Evolutionary conservation across 2,113 vertebrate genomes (phyloP), one percentile per base, ranked within the genome.

Genomic region (Hiodon alosoides): DNA sequence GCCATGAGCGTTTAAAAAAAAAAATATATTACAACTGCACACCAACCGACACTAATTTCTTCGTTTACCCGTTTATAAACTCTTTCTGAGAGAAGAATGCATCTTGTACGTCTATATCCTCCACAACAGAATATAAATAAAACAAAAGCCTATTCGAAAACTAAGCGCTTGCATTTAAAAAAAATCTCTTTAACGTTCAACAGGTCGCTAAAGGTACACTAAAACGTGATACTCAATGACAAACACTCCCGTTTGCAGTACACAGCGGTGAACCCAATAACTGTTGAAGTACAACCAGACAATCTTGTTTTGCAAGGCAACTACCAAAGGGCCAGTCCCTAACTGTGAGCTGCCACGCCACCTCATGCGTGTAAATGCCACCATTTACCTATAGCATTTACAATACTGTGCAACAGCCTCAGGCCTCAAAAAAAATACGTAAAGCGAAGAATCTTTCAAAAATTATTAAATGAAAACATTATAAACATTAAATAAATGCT

Each of bases 341-440:
- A 0, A 46, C 11, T 10, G 4, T 4, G 31, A 31, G 31, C 3
- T 4, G 64, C 52, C 66, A 70, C 67, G 4, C 71, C 71, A 60
- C 47, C 74, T 76, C 74, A 75, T 47, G 54, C 47, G 83, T 81
- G 79, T 74, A 83, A 84, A 86, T 83, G 75, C 67, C 71, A 70
- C 73, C 81, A 80, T 71, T 81, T 82, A 81, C 31, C 31, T 31
- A 78, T 73, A 67, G 73, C 67, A 54, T 80, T 76, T 31, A 31
- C 31, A 31, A 31, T 31, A 31, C 31, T 31, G 31, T 31, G 31
- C 31, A 31, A 31, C 31, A 31, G 31, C 31, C 31, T 31, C 31
- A 31, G 31, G 31, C 31, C n/a, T n/a, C n/a, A n/a, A n/a, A 31
- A 31, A 31, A 31, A 31, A 31, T 31, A 31, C 31, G 31, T 31